Evolutionary conservation across 1,140 invertebrate genomes (phyloP).

Genomic region (Heliothis subflexa): DNA sequence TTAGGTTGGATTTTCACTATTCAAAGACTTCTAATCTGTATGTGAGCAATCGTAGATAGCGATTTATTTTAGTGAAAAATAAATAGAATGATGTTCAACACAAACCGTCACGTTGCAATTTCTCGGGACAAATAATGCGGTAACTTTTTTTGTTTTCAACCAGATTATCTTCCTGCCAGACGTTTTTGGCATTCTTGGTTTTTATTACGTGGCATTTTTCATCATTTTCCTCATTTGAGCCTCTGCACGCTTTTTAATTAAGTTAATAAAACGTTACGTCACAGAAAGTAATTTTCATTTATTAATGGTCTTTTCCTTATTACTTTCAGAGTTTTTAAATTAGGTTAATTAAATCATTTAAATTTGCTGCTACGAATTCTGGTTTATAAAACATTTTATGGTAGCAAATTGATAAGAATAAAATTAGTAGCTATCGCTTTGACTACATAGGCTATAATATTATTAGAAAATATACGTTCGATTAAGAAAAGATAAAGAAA

Average conservation of each 20-base stretch:
- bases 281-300: conserved; percentile 33
- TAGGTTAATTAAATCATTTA: conserved; percentile 28
- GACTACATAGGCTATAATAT: no score
- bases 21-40: no score
- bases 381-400: background rate
- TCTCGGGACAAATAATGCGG: background rate
- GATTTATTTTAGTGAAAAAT: no score
- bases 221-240: conserved; percentile 25
- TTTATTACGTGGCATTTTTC: conserved; percentile 6
- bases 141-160: background rate
- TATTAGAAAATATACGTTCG: no score
- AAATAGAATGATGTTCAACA: no score
- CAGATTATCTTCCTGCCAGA: background rate
- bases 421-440: background rate
- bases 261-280: conserved; percentile 39
- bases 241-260: conserved; percentile 35
- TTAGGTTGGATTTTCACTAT: no score
- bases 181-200: conserved; percentile 1
- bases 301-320: conserved; percentile 21
- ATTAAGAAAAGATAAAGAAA: no score
- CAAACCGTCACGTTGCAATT: no score
- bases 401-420: background rate
- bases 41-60: no score
- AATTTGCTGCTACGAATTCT: conserved; percentile 5
- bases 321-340: conserved; percentile 21